These are phyloP conservation scores for Ianthella basta DNA, from an alignment of 37 sponge, comb jelly and placozoan species.

Conservation along the genomic window DNA sequence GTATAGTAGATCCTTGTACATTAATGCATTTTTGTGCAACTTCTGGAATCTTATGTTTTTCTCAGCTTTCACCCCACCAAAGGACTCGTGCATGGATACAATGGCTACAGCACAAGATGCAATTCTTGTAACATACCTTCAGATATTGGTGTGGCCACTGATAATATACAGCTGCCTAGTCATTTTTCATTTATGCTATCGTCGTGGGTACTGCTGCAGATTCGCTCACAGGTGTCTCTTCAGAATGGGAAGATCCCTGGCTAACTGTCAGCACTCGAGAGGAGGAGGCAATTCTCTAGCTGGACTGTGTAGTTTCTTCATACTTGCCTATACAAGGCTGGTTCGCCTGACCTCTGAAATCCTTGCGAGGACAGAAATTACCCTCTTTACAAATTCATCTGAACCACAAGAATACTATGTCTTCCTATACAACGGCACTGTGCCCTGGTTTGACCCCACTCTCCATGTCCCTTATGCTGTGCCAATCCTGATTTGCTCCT, in stretches of 20 bases:
- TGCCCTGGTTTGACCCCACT: not conserved
- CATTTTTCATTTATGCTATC: not conserved
- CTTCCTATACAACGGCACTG: not conserved
- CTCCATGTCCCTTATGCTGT: constrained; percentile 4
- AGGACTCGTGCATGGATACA: not conserved
- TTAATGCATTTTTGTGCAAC: not conserved
- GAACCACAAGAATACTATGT: too few relatives aligned
- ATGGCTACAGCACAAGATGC: not conserved
- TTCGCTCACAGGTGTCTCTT: too few relatives aligned
- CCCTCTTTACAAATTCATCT: too few relatives aligned
- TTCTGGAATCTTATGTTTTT: constrained; percentile 13
- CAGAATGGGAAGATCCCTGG: too few relatives aligned
- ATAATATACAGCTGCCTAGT: not conserved
- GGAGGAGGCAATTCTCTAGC: too few relatives aligned
- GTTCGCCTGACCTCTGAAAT: not conserved
- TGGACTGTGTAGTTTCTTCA: constrained; percentile 4
- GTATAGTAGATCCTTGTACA: not conserved
- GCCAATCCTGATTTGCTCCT: not conserved
- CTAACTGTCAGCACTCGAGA: too few relatives aligned
- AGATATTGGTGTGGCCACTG: constrained; percentile 1
- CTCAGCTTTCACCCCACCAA: not conserved
- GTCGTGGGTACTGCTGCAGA: not conserved
- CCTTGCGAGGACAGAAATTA: not conserved
- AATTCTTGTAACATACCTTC: not conserved
- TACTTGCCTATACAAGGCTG: not conserved